Evolutionary conservation across 2,797 vertebrate species (phyloP), one percentile per base, ranked within the genome.

Genomic region (Rhinophrynus dorsalis): DNA sequence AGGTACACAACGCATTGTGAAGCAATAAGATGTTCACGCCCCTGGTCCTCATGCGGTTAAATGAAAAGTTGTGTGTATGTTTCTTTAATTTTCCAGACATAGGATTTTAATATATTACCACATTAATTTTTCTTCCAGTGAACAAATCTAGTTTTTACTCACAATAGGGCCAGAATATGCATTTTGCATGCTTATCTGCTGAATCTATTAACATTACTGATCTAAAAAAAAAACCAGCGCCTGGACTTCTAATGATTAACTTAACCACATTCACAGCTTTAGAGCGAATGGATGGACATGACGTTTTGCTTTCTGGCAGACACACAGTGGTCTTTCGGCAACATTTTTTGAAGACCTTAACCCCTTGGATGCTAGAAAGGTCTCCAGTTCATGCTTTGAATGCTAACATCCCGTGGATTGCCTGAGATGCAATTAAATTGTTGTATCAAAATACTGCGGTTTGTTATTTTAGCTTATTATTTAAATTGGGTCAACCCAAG

Each of bases 11-110:
- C n/a, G n/a, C n/a, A n/a, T n/a, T n/a, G n/a, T n/a, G n/a, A n/a
- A n/a, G n/a, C n/a, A n/a, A n/a, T n/a, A n/a, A n/a, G n/a, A n/a
- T n/a, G n/a, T n/a, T n/a, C n/a, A n/a, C n/a, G n/a, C n/a, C n/a
- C n/a, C n/a, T n/a, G n/a, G n/a, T n/a, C n/a, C n/a, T n/a, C n/a
- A n/a, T n/a, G n/a, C n/a, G n/a, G n/a, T n/a, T n/a, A n/a, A n/a
- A n/a, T n/a, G n/a, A n/a, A n/a, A n/a, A n/a, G n/a, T n/a, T n/a
- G n/a, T n/a, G n/a, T 48, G 17, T 50, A 33, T 44, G 3, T 35
- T 62, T 62, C 15, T 24, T 61, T 45, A 18, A 12, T 20, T 60
- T 4, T 35, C 30, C 44, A 48, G 42, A 50, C 20, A 33, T n/a
- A 11, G 11, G 8, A 32, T 26, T n/a, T 47, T 50, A 47, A 42